Base-by-base conservation (phyloP, 2,888 invertebrate genomes). In the Acanthosepion lycidas region DNA sequence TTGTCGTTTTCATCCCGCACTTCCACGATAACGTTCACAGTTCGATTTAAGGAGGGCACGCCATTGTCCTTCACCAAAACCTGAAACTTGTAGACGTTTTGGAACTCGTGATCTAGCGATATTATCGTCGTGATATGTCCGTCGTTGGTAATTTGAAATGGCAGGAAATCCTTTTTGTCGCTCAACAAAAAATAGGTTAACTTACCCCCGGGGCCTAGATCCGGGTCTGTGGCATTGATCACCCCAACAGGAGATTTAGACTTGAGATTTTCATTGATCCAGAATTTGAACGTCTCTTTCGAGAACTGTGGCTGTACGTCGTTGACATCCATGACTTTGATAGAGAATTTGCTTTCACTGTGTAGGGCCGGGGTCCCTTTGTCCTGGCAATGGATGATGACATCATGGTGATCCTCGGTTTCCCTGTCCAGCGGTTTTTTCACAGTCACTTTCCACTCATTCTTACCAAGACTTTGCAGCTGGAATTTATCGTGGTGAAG, bases 61-160 rank as follows among this genome's bases (percentile, higher is more conserved):
- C 78, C 78, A 0, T 78, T 78, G 78, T 78, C 78, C 78, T 78
- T 78, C 78, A 78, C 78, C n/a, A 78, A 78, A 78, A 78, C 78
- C n/a, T 78, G 78, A n/a, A 78, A 78, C n/a, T 78, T n/a, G 78
- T 78, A 78, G n/a, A 78, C 78, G 78, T 78, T 78, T 78, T 78
- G 78, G 78, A 78, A 78, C n/a, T 78, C 78, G 15, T 78, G 78
- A n/a, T 78, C 78, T 12, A 78, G n/a, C n/a, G 78, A 78, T 78
- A 78, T 78, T n/a, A 78, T 78, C 33, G 78, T 78, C 15, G 78
- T 18, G n/a, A 78, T 78, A 12, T 23, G 78, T 5, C 78, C 78
- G n/a, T 78, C 78, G 78, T 78, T 78, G 15, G n/a, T 78, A 23
- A 78, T 78, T 4, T 78, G 78, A n/a, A 78, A 78, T 5, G 78